Percentiles rank a stretch among this genome's conserved stretches.
These are phyloP conservation scores for Ptyas mucosa DNA, from an alignment of 2,113 vertebrate species.

Conservation along the genomic window DNA sequence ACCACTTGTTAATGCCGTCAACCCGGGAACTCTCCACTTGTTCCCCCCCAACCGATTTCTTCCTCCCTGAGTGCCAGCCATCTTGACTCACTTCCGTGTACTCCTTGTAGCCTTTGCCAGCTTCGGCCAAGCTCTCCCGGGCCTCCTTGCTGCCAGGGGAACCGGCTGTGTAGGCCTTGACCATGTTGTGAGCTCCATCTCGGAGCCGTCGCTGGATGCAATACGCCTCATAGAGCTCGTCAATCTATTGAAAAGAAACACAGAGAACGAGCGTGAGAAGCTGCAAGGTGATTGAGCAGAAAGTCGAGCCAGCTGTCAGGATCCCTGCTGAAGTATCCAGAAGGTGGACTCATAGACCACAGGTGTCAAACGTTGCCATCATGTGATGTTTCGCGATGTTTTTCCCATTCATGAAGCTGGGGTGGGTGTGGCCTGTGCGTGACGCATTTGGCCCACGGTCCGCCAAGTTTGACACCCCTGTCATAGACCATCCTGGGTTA, in stretches of 20 bases:
- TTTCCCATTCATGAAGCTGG: no score
- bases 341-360: background rate
- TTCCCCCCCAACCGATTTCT: background rate
- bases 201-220: constrained; percentile 90
- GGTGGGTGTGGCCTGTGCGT: no score
- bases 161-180: constrained; percentile 83
- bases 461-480: no score
- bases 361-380: no score
- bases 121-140: constrained; percentile 87
- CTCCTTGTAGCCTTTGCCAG: constrained; percentile 90
- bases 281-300: background rate
- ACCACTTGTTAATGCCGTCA: constrained; percentile 8
- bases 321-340: accelerated
- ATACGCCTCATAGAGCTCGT: constrained; percentile 93
- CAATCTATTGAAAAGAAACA: constrained; percentile 73
- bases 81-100: constrained; percentile 85
- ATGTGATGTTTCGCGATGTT: no score
- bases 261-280: accelerated
- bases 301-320: background rate
- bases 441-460: no score
- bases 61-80: background rate
- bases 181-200: constrained; percentile 94
- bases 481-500: no score
- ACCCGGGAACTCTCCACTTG: accelerated
- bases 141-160: constrained; percentile 87